phyloP scores from a whole-genome alignment of 1,140 invertebrate species.

The Laupala kohalensis region DNA sequence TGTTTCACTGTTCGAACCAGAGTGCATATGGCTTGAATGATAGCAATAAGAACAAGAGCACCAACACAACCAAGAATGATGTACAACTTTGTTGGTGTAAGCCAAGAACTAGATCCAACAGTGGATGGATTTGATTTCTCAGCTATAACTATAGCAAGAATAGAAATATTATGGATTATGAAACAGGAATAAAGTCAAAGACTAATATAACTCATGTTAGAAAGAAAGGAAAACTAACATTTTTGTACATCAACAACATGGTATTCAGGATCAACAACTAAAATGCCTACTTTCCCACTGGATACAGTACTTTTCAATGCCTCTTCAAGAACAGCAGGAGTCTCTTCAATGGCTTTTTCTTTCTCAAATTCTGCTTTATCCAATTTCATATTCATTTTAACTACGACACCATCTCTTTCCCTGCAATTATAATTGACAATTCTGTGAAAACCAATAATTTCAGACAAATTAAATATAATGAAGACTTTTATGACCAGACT shows the following conservation, averaged over 20 bases:
- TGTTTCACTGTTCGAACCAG: conserved; percentile 54
- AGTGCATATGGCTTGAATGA: conserved; percentile 74
- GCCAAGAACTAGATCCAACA: neutral
- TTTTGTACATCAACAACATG: conserved; percentile 49
- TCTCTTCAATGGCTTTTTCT: conserved; percentile 35
- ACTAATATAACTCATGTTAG: neutral
- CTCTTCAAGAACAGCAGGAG: conserved; percentile 36
- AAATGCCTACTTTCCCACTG: conserved; percentile 55
- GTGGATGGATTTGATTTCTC: neutral
- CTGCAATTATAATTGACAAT: conserved; percentile 24
- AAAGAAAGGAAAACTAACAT: conserved; percentile 32
- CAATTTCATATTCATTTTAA: conserved; percentile 48
- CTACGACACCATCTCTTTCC: conserved; percentile 42
- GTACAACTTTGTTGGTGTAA: conserved; percentile 58
- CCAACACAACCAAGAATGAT: conserved; percentile 68
- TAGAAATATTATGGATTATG: conserved; percentile 3
- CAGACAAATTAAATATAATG: too few species aligned
- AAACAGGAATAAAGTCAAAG: too few species aligned
- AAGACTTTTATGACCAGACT: too few species aligned
- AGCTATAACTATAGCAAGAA: neutral
- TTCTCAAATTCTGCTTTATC: conserved; percentile 48
- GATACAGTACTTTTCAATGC: conserved; percentile 52
- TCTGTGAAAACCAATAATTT: too few species aligned
- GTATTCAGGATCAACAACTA: conserved; percentile 65
- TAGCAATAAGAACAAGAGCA: conserved; percentile 59